phyloP scores from a whole-genome alignment of 2,888 invertebrate species.

The Volucella inanis region DNA sequence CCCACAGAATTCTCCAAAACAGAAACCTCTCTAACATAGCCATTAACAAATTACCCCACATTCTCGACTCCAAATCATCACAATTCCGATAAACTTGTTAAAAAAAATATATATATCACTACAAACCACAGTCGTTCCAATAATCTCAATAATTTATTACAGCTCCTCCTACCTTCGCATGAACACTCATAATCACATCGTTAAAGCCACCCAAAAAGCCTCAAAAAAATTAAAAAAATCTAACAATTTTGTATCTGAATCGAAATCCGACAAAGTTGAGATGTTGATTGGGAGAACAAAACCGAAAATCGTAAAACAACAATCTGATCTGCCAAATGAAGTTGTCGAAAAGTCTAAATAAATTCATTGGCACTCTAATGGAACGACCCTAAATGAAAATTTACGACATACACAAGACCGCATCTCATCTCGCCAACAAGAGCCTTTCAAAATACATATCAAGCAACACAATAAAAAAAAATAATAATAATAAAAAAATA shows the following conservation, averaged over 20 bases:
- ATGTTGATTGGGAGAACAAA: background rate
- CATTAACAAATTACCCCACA: conserved; percentile 15
- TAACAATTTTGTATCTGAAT: background rate
- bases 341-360: conserved; percentile 75
- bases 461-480: too few species aligned
- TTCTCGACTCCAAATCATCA: conserved; percentile 20
- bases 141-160: conserved; percentile 64
- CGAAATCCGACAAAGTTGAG: conserved; percentile 13
- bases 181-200: conserved; percentile 73
- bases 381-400: conserved; percentile 49
- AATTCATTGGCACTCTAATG: conserved; percentile 74
- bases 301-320: conserved; percentile 30
- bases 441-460: background rate
- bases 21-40: background rate
- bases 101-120: conserved; percentile 29
- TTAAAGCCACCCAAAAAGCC: conserved; percentile 70
- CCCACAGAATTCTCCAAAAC: background rate
- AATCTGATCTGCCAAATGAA: conserved; percentile 73
- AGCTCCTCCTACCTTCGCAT: conserved; percentile 39
- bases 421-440: conserved; percentile 51
- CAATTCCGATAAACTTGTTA: conserved; percentile 46
- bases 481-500: too few species aligned
- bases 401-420: conserved; percentile 57
- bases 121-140: conserved; percentile 34
- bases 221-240: conserved; percentile 31